Evolutionary conservation across 2,797 vertebrate species (phyloP).

Genomic region (Myoxocephalus aenaeus): DNA sequence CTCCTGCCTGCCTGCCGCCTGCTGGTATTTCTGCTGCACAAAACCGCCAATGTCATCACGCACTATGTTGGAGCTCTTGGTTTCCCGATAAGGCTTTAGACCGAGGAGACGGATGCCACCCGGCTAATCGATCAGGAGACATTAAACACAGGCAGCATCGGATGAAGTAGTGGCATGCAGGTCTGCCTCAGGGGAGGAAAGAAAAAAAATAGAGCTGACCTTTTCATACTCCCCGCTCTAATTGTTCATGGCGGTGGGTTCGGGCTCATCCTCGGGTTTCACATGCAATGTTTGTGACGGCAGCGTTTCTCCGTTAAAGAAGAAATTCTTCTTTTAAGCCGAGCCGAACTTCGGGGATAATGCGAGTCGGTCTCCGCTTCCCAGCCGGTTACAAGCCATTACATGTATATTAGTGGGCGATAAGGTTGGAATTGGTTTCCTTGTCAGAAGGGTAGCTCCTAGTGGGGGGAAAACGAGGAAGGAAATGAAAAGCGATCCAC

Average conservation of each 20-base stretch:
- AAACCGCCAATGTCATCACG: constrained; percentile 44
- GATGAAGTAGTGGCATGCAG: constrained; percentile 36
- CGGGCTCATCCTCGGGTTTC: constrained; percentile 53
- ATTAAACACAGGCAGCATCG: constrained; percentile 35
- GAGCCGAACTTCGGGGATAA: constrained; percentile 42
- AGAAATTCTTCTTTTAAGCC: constrained; percentile 49
- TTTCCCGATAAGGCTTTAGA: constrained; percentile 46
- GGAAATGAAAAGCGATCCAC: constrained; percentile 63
- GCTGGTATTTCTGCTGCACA: constrained; percentile 25
- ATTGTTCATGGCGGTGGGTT: constrained; percentile 57
- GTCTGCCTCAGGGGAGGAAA: constrained; percentile 30
- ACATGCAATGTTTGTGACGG: constrained; percentile 56
- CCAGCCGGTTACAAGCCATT: constrained; percentile 68
- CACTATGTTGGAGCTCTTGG: constrained; percentile 20
- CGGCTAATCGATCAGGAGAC: constrained; percentile 51
- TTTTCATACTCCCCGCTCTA: constrained; percentile 72
- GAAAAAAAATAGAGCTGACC: constrained; percentile 57
- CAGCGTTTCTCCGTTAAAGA: constrained; percentile 13
- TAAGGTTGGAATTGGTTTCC: constrained; percentile 71
- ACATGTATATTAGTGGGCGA: constrained; percentile 69
- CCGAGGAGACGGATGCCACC: constrained; percentile 54
- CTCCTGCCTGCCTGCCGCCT: constrained; percentile 21
- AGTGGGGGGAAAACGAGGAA: constrained; percentile 61
- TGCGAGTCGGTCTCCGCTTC: constrained; percentile 50
- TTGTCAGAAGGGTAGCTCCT: constrained; percentile 62